These are phyloP conservation scores for Plumapathes pennacea DNA, from an alignment of 92 coral and sea anemone genomes.

Conservation along the genomic window DNA sequence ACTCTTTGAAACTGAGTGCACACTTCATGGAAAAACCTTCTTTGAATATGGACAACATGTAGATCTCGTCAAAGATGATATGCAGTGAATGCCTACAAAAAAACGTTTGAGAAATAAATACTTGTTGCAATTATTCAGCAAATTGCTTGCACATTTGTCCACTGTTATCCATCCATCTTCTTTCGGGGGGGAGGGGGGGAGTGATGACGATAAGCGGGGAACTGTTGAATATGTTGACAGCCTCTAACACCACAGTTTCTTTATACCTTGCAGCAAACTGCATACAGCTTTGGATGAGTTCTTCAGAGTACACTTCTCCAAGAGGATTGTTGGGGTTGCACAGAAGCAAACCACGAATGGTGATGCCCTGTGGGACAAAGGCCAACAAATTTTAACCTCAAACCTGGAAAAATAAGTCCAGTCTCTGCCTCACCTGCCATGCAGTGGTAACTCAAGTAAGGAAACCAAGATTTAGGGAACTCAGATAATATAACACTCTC, in stretches of 20 bases:
- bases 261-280: slow-evolving; percentile 86
- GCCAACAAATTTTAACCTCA: too few relatives aligned
- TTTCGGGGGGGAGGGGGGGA: too few relatives aligned
- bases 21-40: slow-evolving; percentile 68
- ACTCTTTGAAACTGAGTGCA: slow-evolving; percentile 60
- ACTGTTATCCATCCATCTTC: too few relatives aligned
- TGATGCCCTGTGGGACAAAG: slow-evolving; percentile 44
- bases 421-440: too few relatives aligned
- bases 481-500: neutral
- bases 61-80: slow-evolving; percentile 84
- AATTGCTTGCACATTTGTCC: too few relatives aligned
- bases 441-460: neutral
- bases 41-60: slow-evolving; percentile 81
- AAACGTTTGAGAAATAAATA: neutral
- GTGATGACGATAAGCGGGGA: too few relatives aligned
- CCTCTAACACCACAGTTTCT: too few relatives aligned
- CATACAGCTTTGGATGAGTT: slow-evolving; percentile 61
- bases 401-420: too few relatives aligned
- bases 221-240: too few relatives aligned
- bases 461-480: neutral
- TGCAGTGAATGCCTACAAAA: slow-evolving; percentile 76
- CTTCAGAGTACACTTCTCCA: slow-evolving; percentile 67
- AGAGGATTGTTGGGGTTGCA: slow-evolving; percentile 85
- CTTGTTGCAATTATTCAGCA: too few relatives aligned
- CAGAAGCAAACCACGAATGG: slow-evolving; percentile 70